These are phyloP conservation scores for Biston betularia DNA, from an alignment of 2,888 invertebrate species.

Conservation along the genomic window DNA sequence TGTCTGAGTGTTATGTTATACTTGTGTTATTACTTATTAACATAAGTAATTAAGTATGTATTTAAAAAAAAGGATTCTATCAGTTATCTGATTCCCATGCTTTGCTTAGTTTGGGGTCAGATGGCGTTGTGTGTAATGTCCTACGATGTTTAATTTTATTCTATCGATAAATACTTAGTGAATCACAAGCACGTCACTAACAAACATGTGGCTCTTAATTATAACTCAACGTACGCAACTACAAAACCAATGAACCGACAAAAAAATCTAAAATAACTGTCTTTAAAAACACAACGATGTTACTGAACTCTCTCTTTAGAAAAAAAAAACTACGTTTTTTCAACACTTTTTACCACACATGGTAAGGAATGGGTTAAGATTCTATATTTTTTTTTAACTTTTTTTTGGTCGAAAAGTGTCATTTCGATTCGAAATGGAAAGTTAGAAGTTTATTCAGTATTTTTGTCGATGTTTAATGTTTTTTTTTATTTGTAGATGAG, in stretches of 20 bases:
- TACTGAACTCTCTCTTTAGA: constrained; percentile 72
- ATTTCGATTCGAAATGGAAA: constrained; percentile 82
- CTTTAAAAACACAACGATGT: constrained; percentile 76
- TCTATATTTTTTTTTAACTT: constrained; percentile 40
- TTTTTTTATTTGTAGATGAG: constrained; percentile 68
- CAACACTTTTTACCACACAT: constrained; percentile 56
- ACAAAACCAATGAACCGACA: constrained; percentile 77
- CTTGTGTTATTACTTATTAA: too few relatives aligned
- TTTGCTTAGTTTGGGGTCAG: too few relatives aligned
- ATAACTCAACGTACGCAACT: constrained; percentile 75
- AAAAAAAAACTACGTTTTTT: constrained; percentile 62
- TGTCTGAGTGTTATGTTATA: too few relatives aligned
- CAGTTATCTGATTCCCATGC: too few relatives aligned
- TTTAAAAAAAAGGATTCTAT: too few relatives aligned
- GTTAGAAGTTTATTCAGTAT: constrained; percentile 80
- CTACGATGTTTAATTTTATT: too few relatives aligned
- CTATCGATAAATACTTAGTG: neutral
- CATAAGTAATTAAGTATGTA: too few relatives aligned
- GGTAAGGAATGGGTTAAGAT: constrained; percentile 80
- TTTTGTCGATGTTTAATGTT: constrained; percentile 56
- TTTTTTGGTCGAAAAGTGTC: constrained; percentile 63
- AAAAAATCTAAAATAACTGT: constrained; percentile 79
- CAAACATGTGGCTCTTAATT: constrained; percentile 82
- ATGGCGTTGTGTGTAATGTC: too few relatives aligned
- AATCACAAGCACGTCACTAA: constrained; percentile 52